These are phyloP conservation scores for Koerneria pararmatus DNA, from an alignment of 2,888 invertebrate genomes.

Conservation along the genomic window DNA sequence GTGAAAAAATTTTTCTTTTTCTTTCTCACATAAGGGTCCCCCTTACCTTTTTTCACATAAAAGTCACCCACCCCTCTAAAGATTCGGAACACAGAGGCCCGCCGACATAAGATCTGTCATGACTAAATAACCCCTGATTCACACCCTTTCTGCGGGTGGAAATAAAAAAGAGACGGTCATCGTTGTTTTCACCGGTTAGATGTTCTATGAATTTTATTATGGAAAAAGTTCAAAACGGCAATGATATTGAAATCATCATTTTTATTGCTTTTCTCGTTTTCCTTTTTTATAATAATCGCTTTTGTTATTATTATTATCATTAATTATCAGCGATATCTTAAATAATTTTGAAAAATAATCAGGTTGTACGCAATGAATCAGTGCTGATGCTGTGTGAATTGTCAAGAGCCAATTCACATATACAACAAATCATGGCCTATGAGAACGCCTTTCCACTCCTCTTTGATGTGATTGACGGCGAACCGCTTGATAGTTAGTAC, in stretches of 20 bases:
- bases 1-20: too few species aligned
- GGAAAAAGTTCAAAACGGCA: slow-evolving; percentile 8
- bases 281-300: not conserved
- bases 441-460: slow-evolving; percentile 95
- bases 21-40: too few species aligned
- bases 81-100: too few species aligned
- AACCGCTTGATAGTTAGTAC: slow-evolving; percentile 82
- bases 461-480: slow-evolving; percentile 84
- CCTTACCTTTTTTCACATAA: too few species aligned
- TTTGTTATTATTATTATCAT: not conserved
- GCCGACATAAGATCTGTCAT: too few species aligned
- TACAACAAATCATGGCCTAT: slow-evolving; percentile 93
- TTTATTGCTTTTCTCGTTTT: slow-evolving; percentile 13
- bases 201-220: not conserved
- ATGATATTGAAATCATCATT: too few species aligned
- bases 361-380: slow-evolving; percentile 65
- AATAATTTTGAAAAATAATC: too few species aligned
- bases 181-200: too few species aligned
- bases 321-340: not conserved
- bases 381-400: slow-evolving; percentile 83
- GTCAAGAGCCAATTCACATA: slow-evolving; percentile 88
- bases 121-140: too few species aligned
- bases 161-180: too few species aligned
- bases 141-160: too few species aligned
- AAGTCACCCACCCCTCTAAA: too few species aligned